Evolutionary conservation across 2,888 invertebrate species (phyloP).

Genomic region (Hirudinaria manillensis): DNA sequence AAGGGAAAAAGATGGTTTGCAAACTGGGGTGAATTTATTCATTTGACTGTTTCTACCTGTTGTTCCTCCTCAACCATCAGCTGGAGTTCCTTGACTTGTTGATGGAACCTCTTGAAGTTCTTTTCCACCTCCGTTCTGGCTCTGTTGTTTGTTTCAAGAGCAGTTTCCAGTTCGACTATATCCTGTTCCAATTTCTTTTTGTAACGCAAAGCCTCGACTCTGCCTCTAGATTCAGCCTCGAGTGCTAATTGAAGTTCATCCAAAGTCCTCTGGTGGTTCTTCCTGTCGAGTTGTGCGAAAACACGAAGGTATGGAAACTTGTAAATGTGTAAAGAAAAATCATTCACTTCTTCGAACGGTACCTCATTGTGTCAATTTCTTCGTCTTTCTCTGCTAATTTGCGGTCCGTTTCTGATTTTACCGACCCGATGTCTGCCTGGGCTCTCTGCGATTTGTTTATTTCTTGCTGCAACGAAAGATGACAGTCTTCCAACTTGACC

Average conservation of each 20-base stretch:
- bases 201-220: constrained; percentile 31
- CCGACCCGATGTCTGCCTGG: constrained; percentile 18
- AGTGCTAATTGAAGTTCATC: constrained; percentile 34
- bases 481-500: constrained; percentile 31
- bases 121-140: constrained; percentile 33
- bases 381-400: constrained; percentile 34
- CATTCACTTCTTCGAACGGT: too few species aligned
- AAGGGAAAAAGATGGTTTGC: too few species aligned
- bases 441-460: constrained; percentile 23
- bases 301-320: constrained; percentile 8
- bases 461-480: constrained; percentile 32
- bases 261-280: constrained; percentile 31
- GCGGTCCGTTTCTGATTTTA: constrained; percentile 32
- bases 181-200: constrained; percentile 36
- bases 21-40: too few species aligned
- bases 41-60: neutral
- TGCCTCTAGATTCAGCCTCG: constrained; percentile 29
- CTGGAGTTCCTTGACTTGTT: constrained; percentile 34
- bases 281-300: constrained; percentile 7
- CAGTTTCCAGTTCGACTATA: constrained; percentile 33
- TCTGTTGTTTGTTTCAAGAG: constrained; percentile 31
- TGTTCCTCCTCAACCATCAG: constrained; percentile 33
- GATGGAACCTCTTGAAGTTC: constrained; percentile 35
- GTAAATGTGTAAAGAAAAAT: neutral
- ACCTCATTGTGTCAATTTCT: constrained; percentile 31